Evolutionary conservation across 2,888 invertebrate genomes (phyloP).

Genomic region (Ichneumoninae sp.): DNA sequence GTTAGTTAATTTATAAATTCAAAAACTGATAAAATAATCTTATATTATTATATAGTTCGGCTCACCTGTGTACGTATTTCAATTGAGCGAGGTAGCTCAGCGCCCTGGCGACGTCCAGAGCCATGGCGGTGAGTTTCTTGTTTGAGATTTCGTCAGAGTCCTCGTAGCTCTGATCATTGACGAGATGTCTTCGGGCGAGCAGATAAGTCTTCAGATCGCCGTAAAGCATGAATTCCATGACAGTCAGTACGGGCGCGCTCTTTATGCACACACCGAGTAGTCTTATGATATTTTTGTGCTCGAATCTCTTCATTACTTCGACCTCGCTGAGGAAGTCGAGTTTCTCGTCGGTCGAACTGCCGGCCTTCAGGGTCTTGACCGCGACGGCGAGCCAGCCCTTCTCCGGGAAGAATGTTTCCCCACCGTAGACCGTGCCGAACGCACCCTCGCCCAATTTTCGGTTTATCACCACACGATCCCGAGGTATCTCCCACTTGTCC

Average conservation of each 20-base stretch:
- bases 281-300: conserved; percentile 94
- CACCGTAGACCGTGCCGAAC: conserved; percentile 96
- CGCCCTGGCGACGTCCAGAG: conserved; percentile 94
- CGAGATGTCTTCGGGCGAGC: conserved; percentile 93
- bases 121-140: conserved; percentile 93
- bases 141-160: conserved; percentile 92
- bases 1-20: not conserved
- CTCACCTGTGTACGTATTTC: conserved; percentile 92
- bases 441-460: conserved; percentile 95
- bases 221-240: conserved; percentile 98
- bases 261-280: conserved; percentile 94
- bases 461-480: conserved; percentile 94
- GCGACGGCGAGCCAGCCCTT: conserved; percentile 94
- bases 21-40: conserved; percentile 17
- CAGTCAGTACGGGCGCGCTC: conserved; percentile 94
- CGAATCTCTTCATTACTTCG: conserved; percentile 96
- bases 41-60: not conserved
- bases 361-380: conserved; percentile 94
- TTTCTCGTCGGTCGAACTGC: conserved; percentile 93
- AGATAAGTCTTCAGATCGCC: conserved; percentile 96
- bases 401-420: conserved; percentile 91
- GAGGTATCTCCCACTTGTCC: conserved; percentile 95
- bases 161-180: conserved; percentile 87
- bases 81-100: conserved; percentile 93
- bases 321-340: conserved; percentile 96